Base-by-base conservation (phyloP, 2,888 invertebrate species). In the Margaritifera margaritifera region DNA sequence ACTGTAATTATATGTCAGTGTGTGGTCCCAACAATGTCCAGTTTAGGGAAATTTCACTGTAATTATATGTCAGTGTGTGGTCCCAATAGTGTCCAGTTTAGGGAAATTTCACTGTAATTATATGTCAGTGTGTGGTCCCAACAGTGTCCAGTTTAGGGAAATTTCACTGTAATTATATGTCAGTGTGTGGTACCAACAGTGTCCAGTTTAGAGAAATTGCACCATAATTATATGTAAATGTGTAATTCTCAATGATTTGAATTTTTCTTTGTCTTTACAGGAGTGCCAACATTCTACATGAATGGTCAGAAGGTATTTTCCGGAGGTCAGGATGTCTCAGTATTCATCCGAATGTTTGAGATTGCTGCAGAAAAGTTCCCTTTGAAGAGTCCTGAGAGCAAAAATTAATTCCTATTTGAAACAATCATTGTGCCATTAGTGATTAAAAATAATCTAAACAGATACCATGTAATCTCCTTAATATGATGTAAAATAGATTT, bases 231-330 rank as follows among this genome's bases (percentile, higher is more conserved):
- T 54, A 4, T 55, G 20, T n/a, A 55, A 55, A 55, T n/a, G n/a
- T 22, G 11, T 24, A 1, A 22, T 25, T 24, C 4, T n/a, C 1
- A 51, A 22, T 20, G 22, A 22, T 22, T 51, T 57, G 27, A 0
- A 6, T 25, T 20, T 59, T 59, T 27, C 27, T 24, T 62, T n/a
- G 25, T 22, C n/a, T 64, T 78, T 20, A 42, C 75, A 87, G 87
- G 86, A 54, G 86, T 87, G 6, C 87, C 87, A 31, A 80, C 79
- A 55, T 84, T 85, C 73, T 84, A 82, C 68, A 84, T 87, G 75
- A 87, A 87, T 69, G 87, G 86, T 8, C 80, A 85, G 63, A 77
- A 81, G 59, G 79, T 83, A 76, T 87, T 86, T 65, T 85, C 86
- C 8, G 86, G 87, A 5, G 86, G 86, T 1, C 87, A 87, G 69